A percentile compares a stretch with the other conserved stretches of the same genome.
Conservation (phyloP, 2,797 vertebrate species). For the Aplochiton taeniatus region DNA sequence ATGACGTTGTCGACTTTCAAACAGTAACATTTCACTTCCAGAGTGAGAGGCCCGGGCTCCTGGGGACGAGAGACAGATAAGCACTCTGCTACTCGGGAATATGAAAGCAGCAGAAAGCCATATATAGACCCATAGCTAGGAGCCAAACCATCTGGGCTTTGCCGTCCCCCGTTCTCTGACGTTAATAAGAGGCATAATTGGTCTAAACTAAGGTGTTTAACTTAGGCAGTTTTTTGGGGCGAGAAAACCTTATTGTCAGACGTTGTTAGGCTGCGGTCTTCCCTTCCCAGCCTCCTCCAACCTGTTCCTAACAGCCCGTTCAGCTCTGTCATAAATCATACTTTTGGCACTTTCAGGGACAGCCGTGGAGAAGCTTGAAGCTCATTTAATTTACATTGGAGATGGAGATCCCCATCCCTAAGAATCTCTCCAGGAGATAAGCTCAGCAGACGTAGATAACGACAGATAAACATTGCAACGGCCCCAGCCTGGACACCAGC, state of each 20-base stretch:
- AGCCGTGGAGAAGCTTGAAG: conserved; percentile 5
- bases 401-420: conserved; percentile 5
- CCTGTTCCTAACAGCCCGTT: conserved; percentile 1
- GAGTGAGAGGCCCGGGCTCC: conserved; percentile 13
- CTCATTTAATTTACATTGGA: conserved; percentile 15
- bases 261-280: neutral
- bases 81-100: conserved; percentile 20
- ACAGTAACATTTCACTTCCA: conserved; percentile 24
- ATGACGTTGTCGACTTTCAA: neutral
- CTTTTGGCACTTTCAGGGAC: conserved; percentile 22
- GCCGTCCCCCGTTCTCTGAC: neutral
- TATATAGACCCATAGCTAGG: conserved; percentile 1
- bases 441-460: conserved; percentile 28
- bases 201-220: too few relatives aligned
- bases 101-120: conserved; percentile 19
- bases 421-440: conserved; percentile 26
- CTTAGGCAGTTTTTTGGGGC: neutral
- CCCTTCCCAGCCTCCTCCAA: neutral
- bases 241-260: neutral
- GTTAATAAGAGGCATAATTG: too few relatives aligned
- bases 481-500: conserved; percentile 7
- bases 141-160: conserved; percentile 12
- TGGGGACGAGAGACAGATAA: conserved; percentile 13
- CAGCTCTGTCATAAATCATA: conserved; percentile 11
- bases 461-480: conserved; percentile 19